phyloP scores from a whole-genome alignment of 2,797 vertebrate genomes.

The Babyrousa celebensis region DNA sequence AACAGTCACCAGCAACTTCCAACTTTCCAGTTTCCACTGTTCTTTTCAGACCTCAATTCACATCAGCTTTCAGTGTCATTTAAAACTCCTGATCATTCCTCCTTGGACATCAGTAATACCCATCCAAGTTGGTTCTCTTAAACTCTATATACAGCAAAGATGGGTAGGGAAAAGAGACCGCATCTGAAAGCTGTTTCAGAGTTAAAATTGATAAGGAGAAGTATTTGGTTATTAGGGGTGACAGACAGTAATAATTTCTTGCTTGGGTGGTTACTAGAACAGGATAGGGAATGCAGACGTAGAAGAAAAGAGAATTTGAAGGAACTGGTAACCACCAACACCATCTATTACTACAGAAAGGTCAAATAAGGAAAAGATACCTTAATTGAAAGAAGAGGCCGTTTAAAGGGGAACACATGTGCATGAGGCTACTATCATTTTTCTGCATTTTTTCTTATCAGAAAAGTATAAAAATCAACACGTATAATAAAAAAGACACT shows the following conservation, averaged over 20 bases:
- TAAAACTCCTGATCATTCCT: background rate
- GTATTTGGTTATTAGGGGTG: background rate
- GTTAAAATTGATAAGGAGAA: background rate
- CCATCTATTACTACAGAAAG: background rate
- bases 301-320: background rate
- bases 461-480: constrained; percentile 12
- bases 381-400: background rate
- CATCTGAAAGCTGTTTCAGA: background rate
- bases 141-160: background rate
- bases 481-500: background rate
- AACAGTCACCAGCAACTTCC: background rate
- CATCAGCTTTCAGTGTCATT: background rate
- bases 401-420: background rate
- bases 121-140: background rate
- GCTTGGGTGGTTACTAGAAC: background rate
- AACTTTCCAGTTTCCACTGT: background rate
- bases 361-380: background rate
- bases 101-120: background rate
- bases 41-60: background rate
- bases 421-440: background rate
- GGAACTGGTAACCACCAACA: background rate
- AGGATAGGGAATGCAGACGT: background rate
- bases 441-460: background rate
- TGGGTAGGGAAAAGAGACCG: background rate
- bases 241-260: background rate